Evolutionary conservation across 2,797 vertebrate species (phyloP), one percentile per base, ranked within the genome.

Genomic region (Mormyrus hasselquistii): DNA sequence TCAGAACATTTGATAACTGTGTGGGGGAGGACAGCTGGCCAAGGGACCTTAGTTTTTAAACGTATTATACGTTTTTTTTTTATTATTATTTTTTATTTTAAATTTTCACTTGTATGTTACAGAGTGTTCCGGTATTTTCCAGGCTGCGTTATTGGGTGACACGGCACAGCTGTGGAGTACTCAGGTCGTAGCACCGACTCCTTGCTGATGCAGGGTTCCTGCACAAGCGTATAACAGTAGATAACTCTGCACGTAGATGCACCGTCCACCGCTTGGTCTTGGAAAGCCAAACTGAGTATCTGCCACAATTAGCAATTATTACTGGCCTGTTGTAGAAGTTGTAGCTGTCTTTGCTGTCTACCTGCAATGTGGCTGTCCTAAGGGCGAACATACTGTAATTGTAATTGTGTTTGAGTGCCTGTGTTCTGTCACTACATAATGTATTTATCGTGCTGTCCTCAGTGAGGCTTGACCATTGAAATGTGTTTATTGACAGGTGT

Each of bases 11-110:
- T 50, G 44, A 41, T 84, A 83, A 65, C 44, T 57, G 44, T 1
- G 65, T 84, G 44, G 79, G 16, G 14, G 14, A 62, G 55, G 55
- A 49, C 57, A 53, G 57, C 62, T 34, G 79, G 41, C 82, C 79
- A 84, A 57, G 79, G 88, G 55, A 88, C 79, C 65, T 53, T 79
- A 82, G 19, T 86, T 86, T 50, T 79, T 85, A 14, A 47, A 22
- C 92, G 47, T 2, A 41, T 91, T 91, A 93, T 92, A 93, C 92
- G 89, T 93, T 94, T 95, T 92, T 93, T 92, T 93, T 93, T 57
- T 41, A 41, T 41, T 34, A 34, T 34, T 34, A 1, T 34, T 1
- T 34, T 34, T 34, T 34, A 34, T 34, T 34, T 57, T 10, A 19
- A 2, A 59, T 59, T 59, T 94, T 91, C 93, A 93, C 92, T 94